A percentile compares a stretch with the other conserved stretches of the same genome.
Conservation (phyloP, 92 coral and sea anemone species). For the Siderastrea siderea region DNA sequence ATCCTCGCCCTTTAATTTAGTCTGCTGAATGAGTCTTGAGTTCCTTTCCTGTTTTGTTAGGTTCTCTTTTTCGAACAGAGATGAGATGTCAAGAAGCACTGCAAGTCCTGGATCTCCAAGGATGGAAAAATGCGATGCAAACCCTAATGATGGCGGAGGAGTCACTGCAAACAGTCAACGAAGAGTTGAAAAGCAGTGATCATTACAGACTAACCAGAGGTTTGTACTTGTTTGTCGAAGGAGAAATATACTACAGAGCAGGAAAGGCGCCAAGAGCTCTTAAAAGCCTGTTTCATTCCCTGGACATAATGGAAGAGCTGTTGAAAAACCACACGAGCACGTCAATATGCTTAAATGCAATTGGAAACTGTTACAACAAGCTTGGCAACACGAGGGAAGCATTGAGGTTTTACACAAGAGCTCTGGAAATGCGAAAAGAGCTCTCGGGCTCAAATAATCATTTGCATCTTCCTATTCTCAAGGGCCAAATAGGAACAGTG, state of each 20-base stretch:
- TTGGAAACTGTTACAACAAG: conserved; percentile 51
- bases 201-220: conserved; percentile 27
- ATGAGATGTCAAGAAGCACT: conserved; percentile 78
- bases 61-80: conserved; percentile 39
- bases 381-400: not conserved
- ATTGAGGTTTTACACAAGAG: not conserved
- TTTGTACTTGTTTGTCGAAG: conserved; percentile 42
- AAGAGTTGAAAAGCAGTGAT: not conserved
- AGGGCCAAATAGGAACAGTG: conserved; percentile 12
- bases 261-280: conserved; percentile 29
- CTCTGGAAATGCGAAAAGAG: not conserved
- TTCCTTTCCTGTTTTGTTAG: not conserved
- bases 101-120: conserved; percentile 55
- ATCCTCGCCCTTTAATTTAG: too few species aligned
- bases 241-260: conserved; percentile 38
- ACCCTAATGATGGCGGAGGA: conserved; percentile 54
- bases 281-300: conserved; percentile 29
- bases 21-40: not conserved
- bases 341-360: conserved; percentile 72
- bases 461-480: not conserved
- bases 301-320: conserved; percentile 26
- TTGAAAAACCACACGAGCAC: conserved; percentile 56
- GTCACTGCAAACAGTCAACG: conserved; percentile 26
- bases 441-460: conserved; percentile 12
- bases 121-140: conserved; percentile 48